Evolutionary conservation across 2,797 vertebrate genomes (phyloP), one percentile per base, ranked within the genome.

Genomic region (Tauraco hartlaubi): DNA sequence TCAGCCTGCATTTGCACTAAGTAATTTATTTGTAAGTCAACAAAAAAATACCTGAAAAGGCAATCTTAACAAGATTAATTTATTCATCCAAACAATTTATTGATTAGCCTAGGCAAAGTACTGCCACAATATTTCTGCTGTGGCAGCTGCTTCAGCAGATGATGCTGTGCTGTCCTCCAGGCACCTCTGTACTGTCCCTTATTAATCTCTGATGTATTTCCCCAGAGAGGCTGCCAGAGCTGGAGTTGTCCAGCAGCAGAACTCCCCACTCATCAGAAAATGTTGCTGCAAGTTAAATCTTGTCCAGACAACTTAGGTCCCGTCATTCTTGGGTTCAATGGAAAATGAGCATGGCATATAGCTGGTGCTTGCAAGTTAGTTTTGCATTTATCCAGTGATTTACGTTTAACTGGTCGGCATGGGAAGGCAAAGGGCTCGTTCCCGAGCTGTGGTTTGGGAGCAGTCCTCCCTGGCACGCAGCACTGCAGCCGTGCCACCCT

Each of bases 271-370:
- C 52, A 5, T 11, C 61, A 22, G 23, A 59, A 69, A 72, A 35
- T 0, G 0, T 5, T 20, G 2, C 28, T 31, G 4, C 22, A 28
- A 23, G 5, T n/a, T 4, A 72, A 61, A 22, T 10, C 44, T 26
- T 15, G 4, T 5, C 29, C 59, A 37, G 43, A 7, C 9, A 23
- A 0, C 15, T 59, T 11, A 8, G 7, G 8, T 37, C 22, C 17
- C 15, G 5, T 3, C 59, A 61, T 19, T 4, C 26, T 49, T 13
- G 39, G 19, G 11, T 9, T 22, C 11, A 21, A 15, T 18, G 26
- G 44, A 2, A 58, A 81, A 48, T 0, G 6, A 58, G 4, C 35
- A 39, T 0, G 2, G 29, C 15, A 9, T 2, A 3, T 0, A 22
- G 28, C 10, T 28, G 28, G 3, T 23, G 29, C 6, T 31, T 17